Conservation (phyloP, 37 sponge, comb jelly and placozoan genomes). For the Tethya wilhelma region DNA sequence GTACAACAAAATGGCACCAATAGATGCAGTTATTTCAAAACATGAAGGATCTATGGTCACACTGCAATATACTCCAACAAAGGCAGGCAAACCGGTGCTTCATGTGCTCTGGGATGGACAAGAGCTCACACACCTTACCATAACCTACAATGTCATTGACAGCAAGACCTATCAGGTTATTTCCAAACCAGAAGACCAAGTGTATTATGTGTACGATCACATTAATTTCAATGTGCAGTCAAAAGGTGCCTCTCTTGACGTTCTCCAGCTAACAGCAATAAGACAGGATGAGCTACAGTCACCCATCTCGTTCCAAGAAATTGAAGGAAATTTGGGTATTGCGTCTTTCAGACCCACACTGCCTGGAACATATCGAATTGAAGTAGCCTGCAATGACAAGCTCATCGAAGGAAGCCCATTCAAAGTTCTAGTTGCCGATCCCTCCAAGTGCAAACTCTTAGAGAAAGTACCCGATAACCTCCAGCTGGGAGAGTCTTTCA, state of each 20-base stretch:
- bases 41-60: slow-evolving; percentile 28
- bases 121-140: slow-evolving; percentile 44
- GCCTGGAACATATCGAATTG: slow-evolving; percentile 64
- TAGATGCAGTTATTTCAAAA: slow-evolving; percentile 8
- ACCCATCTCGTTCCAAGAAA: slow-evolving; percentile 40
- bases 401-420: slow-evolving; percentile 74
- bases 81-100: slow-evolving; percentile 49
- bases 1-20: slow-evolving; percentile 34
- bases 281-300: slow-evolving; percentile 43
- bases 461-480: slow-evolving; percentile 49
- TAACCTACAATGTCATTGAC: slow-evolving; percentile 57
- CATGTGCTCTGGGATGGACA: slow-evolving; percentile 48
- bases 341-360: slow-evolving; percentile 68
- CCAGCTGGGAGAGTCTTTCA: slow-evolving; percentile 33
- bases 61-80: slow-evolving; percentile 45
- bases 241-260: slow-evolving; percentile 25
- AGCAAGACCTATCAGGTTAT: slow-evolving; percentile 24
- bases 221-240: slow-evolving; percentile 39
- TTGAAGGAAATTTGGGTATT: slow-evolving; percentile 47
- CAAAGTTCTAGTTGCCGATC: slow-evolving; percentile 52
- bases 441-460: slow-evolving; percentile 38
- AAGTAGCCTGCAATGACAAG: slow-evolving; percentile 61
- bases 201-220: slow-evolving; percentile 47
- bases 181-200: slow-evolving; percentile 21
- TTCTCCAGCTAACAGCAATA: slow-evolving; percentile 61